phyloP scores from a whole-genome alignment of 2,113 vertebrate genomes.

The Manacus vitellinus region DNA sequence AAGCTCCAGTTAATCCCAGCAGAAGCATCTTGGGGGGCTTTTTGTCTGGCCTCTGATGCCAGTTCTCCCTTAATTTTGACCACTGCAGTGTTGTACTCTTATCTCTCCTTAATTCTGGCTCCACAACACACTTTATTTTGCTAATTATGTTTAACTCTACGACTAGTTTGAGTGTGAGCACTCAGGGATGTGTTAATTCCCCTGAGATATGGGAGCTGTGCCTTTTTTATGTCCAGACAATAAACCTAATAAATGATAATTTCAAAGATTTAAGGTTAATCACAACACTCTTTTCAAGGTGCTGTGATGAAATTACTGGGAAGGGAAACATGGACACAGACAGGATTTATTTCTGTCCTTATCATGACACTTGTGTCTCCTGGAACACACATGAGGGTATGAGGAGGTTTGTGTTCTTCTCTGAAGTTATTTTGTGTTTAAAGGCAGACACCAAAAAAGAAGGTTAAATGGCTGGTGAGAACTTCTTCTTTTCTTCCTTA shows the following conservation, averaged over 20 bases:
- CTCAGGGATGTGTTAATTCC: not conserved
- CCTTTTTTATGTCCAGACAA: not conserved
- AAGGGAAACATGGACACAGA: not conserved
- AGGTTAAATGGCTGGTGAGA: constrained; percentile 10
- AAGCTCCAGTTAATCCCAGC: not conserved
- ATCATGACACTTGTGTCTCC: not conserved
- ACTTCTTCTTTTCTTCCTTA: not conserved
- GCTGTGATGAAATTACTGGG: not conserved
- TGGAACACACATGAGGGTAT: not conserved
- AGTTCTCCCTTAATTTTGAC: fast-evolving
- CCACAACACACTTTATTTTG: fast-evolving
- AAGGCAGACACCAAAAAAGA: not conserved
- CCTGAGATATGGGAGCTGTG: not conserved
- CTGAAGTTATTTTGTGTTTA: not conserved
- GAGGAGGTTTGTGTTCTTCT: not conserved
- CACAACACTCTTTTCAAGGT: not conserved
- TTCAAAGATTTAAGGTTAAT: not conserved
- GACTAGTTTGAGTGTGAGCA: not conserved
- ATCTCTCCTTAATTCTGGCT: not conserved
- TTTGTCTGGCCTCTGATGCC: not conserved
- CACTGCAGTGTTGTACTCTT: not conserved
- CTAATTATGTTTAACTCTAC: not conserved
- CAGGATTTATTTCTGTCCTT: not conserved
- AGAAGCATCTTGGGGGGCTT: not conserved
- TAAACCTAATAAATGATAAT: not conserved